Conservation (phyloP, 2,113 vertebrate genomes). For the Panthera leo region DNA sequence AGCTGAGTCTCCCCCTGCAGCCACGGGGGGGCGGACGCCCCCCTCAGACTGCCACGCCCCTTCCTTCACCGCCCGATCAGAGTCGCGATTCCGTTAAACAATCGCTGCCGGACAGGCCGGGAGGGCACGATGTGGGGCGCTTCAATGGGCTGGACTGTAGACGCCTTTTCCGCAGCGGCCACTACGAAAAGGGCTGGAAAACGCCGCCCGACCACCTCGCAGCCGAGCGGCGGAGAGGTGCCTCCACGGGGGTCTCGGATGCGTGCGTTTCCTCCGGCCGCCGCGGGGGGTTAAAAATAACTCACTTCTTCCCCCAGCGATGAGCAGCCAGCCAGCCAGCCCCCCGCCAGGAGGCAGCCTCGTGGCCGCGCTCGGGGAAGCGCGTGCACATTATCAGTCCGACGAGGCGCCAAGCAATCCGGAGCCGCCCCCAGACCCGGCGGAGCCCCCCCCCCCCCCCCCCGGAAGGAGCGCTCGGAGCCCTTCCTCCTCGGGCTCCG, state of each 20-base stretch:
- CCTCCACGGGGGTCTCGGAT: background rate
- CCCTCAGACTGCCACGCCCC: too few species aligned
- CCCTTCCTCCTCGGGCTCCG: constrained; percentile 45
- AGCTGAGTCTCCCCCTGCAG: too few species aligned
- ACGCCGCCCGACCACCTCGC: background rate
- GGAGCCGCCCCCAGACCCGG: constrained; percentile 55
- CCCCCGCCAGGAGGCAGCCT: background rate
- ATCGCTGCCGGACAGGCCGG: background rate
- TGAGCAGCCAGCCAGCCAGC: background rate
- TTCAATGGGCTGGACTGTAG: constrained; percentile 18
- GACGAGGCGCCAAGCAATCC: constrained; percentile 61
- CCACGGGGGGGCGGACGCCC: background rate
- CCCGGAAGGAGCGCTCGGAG: constrained; percentile 17
- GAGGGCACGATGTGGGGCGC: constrained; percentile 3
- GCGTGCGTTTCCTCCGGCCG: constrained; percentile 44
- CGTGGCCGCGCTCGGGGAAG: background rate
- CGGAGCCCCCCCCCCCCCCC: background rate
- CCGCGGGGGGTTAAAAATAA: background rate
- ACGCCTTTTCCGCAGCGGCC: background rate
- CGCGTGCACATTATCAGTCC: constrained; percentile 33
- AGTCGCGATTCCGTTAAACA: constrained; percentile 60
- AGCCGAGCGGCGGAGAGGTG: background rate
- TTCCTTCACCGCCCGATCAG: constrained; percentile 13
- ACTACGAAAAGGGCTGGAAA: background rate
- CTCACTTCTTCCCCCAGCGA: background rate